A percentile compares a stretch with the other conserved stretches of the same genome.
Conservation (phyloP, 2,113 vertebrate species). For the Tyrannus savana region DNA sequence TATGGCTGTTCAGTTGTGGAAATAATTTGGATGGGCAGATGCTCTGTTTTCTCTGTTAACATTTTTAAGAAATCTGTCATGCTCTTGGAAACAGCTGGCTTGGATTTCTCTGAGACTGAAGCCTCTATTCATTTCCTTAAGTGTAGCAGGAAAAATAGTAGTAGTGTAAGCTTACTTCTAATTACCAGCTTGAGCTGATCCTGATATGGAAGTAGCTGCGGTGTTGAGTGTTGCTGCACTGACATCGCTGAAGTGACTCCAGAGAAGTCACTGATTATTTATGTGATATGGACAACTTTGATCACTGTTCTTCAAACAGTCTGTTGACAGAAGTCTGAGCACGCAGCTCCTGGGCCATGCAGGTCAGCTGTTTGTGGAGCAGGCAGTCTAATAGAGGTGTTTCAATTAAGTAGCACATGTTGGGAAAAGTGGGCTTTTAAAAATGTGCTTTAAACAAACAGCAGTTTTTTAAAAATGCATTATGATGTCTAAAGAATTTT, state of each 20-base stretch:
- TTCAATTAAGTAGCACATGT: neutral
- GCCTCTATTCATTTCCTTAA: constrained; percentile 19
- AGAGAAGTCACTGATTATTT: neutral
- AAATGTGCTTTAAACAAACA: neutral
- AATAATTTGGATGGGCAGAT: neutral
- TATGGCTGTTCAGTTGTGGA: neutral
- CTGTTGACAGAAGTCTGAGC: neutral
- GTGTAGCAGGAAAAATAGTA: neutral
- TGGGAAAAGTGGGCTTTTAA: neutral
- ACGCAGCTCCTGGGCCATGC: neutral
- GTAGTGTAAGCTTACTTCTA: constrained; percentile 45
- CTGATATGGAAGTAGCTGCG: neutral
- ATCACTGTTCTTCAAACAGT: neutral
- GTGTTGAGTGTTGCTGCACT: neutral
- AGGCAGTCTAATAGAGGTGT: neutral
- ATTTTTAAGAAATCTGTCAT: neutral
- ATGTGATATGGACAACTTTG: neutral
- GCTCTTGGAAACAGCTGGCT: neutral
- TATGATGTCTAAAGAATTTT: neutral
- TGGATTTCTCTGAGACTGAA: neutral
- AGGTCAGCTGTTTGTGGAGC: neutral
- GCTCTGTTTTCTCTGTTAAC: neutral
- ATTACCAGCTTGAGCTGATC: constrained; percentile 12
- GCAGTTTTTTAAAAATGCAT: neutral
- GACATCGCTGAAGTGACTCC: neutral